Percentiles rank a stretch among this genome's conserved stretches.
Conservation (phyloP, 2,888 invertebrate species). For the Drosophila incognita region DNA sequence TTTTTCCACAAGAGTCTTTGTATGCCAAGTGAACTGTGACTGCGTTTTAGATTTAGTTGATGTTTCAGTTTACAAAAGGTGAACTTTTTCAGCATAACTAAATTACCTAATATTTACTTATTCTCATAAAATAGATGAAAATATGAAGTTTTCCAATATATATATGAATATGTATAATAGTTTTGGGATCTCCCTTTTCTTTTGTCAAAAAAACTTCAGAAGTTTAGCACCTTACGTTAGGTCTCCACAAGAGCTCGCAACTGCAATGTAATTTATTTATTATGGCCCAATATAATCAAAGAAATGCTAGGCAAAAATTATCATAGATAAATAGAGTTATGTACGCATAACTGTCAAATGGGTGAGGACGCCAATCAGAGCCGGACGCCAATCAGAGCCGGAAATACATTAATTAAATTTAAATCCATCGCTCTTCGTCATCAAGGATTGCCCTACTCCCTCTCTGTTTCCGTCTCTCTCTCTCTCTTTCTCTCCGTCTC, state of each 20-base stretch:
- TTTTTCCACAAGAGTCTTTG: background rate
- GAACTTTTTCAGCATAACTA: background rate
- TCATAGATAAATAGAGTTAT: constrained; percentile 45
- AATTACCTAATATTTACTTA: background rate
- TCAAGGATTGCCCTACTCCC: background rate
- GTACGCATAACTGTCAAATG: constrained; percentile 34
- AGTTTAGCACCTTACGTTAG: background rate
- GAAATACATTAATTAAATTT: constrained; percentile 68
- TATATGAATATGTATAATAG: background rate
- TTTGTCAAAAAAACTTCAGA: background rate
- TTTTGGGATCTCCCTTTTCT: background rate
- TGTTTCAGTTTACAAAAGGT: background rate
- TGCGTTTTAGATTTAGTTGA: constrained; percentile 15
- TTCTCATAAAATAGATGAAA: background rate
- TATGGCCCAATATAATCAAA: constrained; percentile 39
- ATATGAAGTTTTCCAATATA: background rate
- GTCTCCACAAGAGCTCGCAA: background rate
- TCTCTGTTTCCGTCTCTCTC: background rate
- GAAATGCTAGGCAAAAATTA: constrained; percentile 28
- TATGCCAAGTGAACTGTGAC: constrained; percentile 1
- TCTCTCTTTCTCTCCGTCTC: background rate
- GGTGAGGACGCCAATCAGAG: constrained; percentile 35
- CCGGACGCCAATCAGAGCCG: constrained; percentile 39
- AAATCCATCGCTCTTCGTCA: constrained; percentile 58
- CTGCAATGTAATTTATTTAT: constrained; percentile 15